Percentiles rank a stretch among this genome's conserved stretches.
Evolutionary conservation across 2,888 invertebrate genomes (phyloP).

Genomic region (Podotricha telesiphe): DNA sequence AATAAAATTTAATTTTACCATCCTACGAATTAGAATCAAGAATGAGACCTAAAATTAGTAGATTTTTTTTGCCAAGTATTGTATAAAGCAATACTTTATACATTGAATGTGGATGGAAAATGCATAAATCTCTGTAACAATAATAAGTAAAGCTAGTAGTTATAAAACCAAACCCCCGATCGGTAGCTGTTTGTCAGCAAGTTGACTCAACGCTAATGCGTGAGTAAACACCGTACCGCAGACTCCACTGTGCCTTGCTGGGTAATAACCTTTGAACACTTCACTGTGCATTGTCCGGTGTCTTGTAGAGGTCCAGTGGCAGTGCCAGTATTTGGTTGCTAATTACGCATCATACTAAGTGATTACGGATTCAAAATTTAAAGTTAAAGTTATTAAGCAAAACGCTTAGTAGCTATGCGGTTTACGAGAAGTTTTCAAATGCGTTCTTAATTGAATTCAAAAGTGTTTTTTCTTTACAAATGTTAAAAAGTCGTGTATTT

Average conservation of each 20-base stretch:
- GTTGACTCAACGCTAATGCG: conserved; percentile 78
- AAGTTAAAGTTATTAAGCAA: no score
- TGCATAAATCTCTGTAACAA: background rate
- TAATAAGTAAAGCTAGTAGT: background rate
- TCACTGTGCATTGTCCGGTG: background rate
- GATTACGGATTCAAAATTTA: conserved; percentile 28
- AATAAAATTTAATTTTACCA: no score
- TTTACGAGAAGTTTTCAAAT: no score
- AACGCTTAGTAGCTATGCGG: no score
- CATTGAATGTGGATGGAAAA: no score
- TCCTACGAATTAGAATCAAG: no score
- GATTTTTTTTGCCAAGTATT: no score
- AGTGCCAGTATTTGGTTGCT: conserved; percentile 12
- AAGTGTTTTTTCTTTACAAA: no score
- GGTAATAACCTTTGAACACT: background rate
- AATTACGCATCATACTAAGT: background rate
- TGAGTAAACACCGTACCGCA: conserved; percentile 60
- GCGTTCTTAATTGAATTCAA: no score
- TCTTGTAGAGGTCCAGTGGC: background rate
- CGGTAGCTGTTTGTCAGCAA: conserved; percentile 76
- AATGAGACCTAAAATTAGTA: no score
- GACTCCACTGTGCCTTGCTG: conserved; percentile 12
- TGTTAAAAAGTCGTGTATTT: no score
- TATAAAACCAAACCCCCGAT: conserved; percentile 33
- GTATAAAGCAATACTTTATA: no score